Percentiles rank a stretch among this genome's conserved stretches.
These are phyloP conservation scores for Pinna nobilis DNA, from an alignment of 1,140 invertebrate genomes.

Conservation along the genomic window DNA sequence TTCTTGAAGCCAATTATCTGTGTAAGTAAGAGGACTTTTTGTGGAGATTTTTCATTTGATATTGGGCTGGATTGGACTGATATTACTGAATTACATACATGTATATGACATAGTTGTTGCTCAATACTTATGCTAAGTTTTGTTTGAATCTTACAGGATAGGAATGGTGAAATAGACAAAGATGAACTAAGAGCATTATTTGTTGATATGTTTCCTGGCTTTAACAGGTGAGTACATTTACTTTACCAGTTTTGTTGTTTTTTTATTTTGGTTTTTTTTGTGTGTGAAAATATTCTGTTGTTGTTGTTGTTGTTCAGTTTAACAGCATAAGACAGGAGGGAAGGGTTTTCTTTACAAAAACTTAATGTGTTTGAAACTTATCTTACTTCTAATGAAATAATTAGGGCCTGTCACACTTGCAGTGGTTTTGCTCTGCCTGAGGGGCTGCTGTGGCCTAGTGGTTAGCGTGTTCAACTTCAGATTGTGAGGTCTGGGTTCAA, in stretches of 20 bases:
- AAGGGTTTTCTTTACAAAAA: background rate
- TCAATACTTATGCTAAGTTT: background rate
- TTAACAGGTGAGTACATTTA: slow-evolving; percentile 63
- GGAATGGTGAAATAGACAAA: slow-evolving; percentile 71
- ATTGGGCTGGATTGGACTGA: too few relatives aligned
- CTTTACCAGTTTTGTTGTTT: too few relatives aligned
- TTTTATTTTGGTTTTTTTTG: background rate
- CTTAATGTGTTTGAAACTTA: too few relatives aligned
- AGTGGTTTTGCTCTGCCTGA: too few relatives aligned
- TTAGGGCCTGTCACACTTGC: too few relatives aligned
- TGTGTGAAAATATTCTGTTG: background rate
- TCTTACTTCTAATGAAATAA: too few relatives aligned
- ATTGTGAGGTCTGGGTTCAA: too few relatives aligned
- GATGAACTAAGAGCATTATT: slow-evolving; percentile 72
- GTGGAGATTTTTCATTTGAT: too few relatives aligned
- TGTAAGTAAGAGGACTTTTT: background rate
- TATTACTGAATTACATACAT: too few relatives aligned
- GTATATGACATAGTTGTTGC: background rate
- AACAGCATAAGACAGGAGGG: background rate
- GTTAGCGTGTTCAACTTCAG: too few relatives aligned
- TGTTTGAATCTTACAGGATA: slow-evolving; percentile 59
- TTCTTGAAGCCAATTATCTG: too few relatives aligned
- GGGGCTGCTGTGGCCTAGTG: too few relatives aligned
- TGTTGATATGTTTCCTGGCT: slow-evolving; percentile 70
- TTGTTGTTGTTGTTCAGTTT: background rate